These are phyloP conservation scores for Diachasmimorpha longicaudata DNA, from an alignment of 1,140 invertebrate species.

Conservation along the genomic window DNA sequence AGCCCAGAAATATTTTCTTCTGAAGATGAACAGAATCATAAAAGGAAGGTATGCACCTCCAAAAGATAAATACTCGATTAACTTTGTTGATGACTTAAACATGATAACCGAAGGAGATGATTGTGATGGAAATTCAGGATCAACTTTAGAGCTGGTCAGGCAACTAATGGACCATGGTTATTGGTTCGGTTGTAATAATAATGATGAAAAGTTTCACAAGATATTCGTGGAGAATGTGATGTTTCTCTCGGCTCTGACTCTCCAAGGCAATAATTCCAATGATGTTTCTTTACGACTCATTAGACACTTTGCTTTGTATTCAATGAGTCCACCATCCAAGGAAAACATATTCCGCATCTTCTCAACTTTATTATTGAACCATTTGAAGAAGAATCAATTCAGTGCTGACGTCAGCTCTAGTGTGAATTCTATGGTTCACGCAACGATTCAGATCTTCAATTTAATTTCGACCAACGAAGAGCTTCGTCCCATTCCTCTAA, in stretches of 20 bases:
- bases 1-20: slow-evolving; percentile 69
- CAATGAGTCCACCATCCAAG: slow-evolving; percentile 67
- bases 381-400: slow-evolving; percentile 67
- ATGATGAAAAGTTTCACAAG: slow-evolving; percentile 61
- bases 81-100: slow-evolving; percentile 77
- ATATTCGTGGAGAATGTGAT: slow-evolving; percentile 68
- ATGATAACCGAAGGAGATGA: slow-evolving; percentile 59
- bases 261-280: slow-evolving; percentile 61
- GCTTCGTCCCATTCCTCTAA: slow-evolving; percentile 65
- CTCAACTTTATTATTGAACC: slow-evolving; percentile 64
- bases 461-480: slow-evolving; percentile 58
- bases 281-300: slow-evolving; percentile 67
- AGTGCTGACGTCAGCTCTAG: slow-evolving; percentile 65
- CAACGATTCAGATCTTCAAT: slow-evolving; percentile 69
- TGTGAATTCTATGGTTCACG: slow-evolving; percentile 68
- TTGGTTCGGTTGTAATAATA: slow-evolving; percentile 64
- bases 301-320: slow-evolving; percentile 70
- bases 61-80: slow-evolving; percentile 65
- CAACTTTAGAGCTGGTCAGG: slow-evolving; percentile 71
- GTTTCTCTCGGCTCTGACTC: slow-evolving; percentile 67
- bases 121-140: slow-evolving; percentile 55
- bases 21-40: slow-evolving; percentile 67
- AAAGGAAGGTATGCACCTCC: slow-evolving; percentile 67
- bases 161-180: slow-evolving; percentile 72
- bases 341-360: slow-evolving; percentile 72